A percentile compares a stretch with the other conserved stretches of the same genome.
phyloP scores from a whole-genome alignment of 1,140 invertebrate genomes.

The Anastrepha ludens region DNA sequence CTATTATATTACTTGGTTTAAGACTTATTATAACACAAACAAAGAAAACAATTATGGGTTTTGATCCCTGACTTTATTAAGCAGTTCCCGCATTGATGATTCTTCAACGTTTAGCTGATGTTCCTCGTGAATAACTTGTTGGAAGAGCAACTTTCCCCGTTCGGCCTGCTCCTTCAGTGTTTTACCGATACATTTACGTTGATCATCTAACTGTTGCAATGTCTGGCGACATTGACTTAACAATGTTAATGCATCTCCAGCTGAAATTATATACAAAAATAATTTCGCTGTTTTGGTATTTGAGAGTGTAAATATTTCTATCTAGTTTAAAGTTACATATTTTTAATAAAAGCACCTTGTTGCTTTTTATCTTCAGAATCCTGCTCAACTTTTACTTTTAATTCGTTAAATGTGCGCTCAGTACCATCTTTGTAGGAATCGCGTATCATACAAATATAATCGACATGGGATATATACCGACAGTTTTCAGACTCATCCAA shows the following conservation, averaged over 20 bases:
- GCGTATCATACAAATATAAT: not conserved
- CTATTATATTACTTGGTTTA: too few species aligned
- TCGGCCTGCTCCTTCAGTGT: not conserved
- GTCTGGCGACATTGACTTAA: not conserved
- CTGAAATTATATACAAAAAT: not conserved
- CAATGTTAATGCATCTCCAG: not conserved
- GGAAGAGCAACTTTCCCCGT: not conserved
- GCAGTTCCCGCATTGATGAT: not conserved
- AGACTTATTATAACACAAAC: too few species aligned
- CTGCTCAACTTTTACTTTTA: conserved; percentile 7
- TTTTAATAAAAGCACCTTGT: not conserved
- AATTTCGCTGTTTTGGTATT: not conserved
- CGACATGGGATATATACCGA: conserved; percentile 17
- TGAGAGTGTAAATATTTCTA: not conserved
- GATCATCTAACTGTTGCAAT: conserved; percentile 2
- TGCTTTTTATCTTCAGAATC: not conserved
- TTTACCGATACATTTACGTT: not conserved
- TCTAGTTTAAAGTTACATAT: not conserved
- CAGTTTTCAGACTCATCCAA: not conserved
- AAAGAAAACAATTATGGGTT: not conserved
- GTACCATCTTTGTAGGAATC: conserved; percentile 28
- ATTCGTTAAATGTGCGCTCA: not conserved
- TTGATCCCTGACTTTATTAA: not conserved
- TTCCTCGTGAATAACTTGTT: not conserved
- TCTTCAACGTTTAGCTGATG: not conserved